Conservation (phyloP, 2,888 invertebrate genomes). For the Trichogramma dendrolimi region DNA sequence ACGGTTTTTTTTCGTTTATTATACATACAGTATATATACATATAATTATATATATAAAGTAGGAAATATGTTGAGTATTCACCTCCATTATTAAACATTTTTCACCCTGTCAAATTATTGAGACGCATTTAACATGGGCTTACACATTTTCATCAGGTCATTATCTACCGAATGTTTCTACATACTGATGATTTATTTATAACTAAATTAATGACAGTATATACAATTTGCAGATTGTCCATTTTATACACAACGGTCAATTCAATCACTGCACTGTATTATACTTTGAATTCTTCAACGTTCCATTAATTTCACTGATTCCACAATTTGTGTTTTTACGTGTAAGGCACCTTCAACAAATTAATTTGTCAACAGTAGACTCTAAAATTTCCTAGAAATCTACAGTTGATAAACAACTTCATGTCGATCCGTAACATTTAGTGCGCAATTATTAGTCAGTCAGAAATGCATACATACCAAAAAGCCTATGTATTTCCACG, state of each 20-base stretch:
- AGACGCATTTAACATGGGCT: conserved; percentile 21
- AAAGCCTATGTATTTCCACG: conserved; percentile 22
- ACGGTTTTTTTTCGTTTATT: conserved; percentile 32
- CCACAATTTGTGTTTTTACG: conserved; percentile 35
- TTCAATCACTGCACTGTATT: conserved; percentile 41
- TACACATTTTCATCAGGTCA: conserved; percentile 33
- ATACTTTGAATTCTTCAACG: conserved; percentile 35
- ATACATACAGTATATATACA: conserved; percentile 26
- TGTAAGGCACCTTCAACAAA: conserved; percentile 53
- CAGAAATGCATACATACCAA: conserved; percentile 25
- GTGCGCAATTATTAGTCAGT: conserved; percentile 13
- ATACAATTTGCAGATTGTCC: conserved; percentile 47
- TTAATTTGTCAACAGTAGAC: conserved; percentile 41
- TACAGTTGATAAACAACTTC: conserved; percentile 16
- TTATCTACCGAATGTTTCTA: conserved; percentile 41
- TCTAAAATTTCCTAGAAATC: conserved; percentile 15
- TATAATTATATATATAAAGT: conserved; percentile 41
- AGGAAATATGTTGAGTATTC: conserved; percentile 51
- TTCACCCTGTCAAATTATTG: conserved; percentile 2
- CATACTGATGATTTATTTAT: conserved; percentile 32
- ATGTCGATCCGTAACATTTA: conserved; percentile 11
- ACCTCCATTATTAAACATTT: conserved; percentile 35
- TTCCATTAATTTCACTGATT: conserved; percentile 25
- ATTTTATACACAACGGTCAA: conserved; percentile 39
- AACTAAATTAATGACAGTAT: conserved; percentile 36